These are phyloP conservation scores for Perognathus longimembris DNA, from an alignment of 2,113 vertebrate genomes.

Conservation along the genomic window DNA sequence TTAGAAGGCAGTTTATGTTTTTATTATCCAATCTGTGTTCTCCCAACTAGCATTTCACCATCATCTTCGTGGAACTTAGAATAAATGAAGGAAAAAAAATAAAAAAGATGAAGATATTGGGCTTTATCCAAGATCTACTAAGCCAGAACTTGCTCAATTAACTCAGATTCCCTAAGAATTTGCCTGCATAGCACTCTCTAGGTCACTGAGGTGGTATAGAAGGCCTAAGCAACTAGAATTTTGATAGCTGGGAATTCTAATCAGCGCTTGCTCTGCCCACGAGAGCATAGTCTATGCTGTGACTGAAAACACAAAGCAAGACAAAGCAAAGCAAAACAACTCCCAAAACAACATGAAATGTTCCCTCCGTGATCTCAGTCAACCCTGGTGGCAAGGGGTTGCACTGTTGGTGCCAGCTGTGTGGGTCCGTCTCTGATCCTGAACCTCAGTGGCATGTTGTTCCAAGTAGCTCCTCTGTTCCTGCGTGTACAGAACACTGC, in stretches of 20 bases:
- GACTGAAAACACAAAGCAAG: not conserved
- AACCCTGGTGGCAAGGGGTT: not conserved
- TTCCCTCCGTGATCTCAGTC: not conserved
- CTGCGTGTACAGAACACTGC: rapidly evolving
- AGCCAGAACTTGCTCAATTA: not conserved
- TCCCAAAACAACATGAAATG: too few species aligned
- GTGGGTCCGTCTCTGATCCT: not conserved
- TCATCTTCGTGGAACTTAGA: not conserved
- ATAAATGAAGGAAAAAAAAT: not conserved
- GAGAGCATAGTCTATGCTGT: not conserved
- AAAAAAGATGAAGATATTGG: not conserved
- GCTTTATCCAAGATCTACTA: not conserved
- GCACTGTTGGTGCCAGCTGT: not conserved
- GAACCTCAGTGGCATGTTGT: not conserved
- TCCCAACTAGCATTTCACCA: too few species aligned
- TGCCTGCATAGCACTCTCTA: too few species aligned
- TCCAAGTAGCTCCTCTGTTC: not conserved
- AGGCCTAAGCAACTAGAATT: not conserved
- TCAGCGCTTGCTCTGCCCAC: not conserved
- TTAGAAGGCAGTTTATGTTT: not conserved
- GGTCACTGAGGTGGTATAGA: too few species aligned
- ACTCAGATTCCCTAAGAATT: not conserved
- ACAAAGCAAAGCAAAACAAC: not conserved
- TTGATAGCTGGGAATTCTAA: not conserved
- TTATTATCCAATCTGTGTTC: not conserved